Conservation (phyloP, 2,797 vertebrate genomes). For the Gymnothorax javanicus region DNA sequence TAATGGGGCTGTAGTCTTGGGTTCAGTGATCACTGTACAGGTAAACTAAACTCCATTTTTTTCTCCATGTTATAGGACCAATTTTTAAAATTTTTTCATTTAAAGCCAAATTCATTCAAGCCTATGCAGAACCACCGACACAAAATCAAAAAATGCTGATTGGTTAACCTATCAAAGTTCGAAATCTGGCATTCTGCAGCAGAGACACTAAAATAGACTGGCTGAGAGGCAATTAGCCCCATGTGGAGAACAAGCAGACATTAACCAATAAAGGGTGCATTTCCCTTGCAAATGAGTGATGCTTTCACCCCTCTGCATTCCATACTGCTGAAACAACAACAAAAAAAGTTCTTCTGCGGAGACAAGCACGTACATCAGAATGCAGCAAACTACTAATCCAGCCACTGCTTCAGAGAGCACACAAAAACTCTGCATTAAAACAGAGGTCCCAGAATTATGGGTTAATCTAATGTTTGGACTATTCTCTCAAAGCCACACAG, state of each 20-base stretch:
- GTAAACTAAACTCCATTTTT: too few species aligned
- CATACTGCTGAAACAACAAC: slow-evolving; percentile 38
- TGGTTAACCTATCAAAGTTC: slow-evolving; percentile 41
- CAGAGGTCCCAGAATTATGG: too few species aligned
- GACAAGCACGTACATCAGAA: too few species aligned
- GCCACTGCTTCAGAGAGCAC: too few species aligned
- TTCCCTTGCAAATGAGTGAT: slow-evolving; percentile 62
- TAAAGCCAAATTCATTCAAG: slow-evolving; percentile 44
- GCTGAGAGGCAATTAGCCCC: slow-evolving; percentile 63
- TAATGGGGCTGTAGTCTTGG: too few species aligned
- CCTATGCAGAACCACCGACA: slow-evolving; percentile 43
- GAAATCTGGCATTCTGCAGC: neutral
- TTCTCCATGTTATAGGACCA: too few species aligned
- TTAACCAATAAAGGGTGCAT: slow-evolving; percentile 64
- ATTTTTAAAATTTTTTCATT: neutral
- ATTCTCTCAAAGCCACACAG: too few species aligned
- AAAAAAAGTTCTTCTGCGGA: neutral
- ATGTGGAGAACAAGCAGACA: slow-evolving; percentile 56
- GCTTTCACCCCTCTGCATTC: slow-evolving; percentile 20
- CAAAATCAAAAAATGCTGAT: slow-evolving; percentile 48
- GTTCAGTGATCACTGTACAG: too few species aligned
- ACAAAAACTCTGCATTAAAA: too few species aligned
- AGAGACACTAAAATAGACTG: slow-evolving; percentile 59
- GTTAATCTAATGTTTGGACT: too few species aligned
- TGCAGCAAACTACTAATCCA: too few species aligned